Percentiles rank a stretch among this genome's conserved stretches.
These are phyloP conservation scores for Asobara japonica DNA, from an alignment of 1,140 invertebrate genomes.

Conservation along the genomic window DNA sequence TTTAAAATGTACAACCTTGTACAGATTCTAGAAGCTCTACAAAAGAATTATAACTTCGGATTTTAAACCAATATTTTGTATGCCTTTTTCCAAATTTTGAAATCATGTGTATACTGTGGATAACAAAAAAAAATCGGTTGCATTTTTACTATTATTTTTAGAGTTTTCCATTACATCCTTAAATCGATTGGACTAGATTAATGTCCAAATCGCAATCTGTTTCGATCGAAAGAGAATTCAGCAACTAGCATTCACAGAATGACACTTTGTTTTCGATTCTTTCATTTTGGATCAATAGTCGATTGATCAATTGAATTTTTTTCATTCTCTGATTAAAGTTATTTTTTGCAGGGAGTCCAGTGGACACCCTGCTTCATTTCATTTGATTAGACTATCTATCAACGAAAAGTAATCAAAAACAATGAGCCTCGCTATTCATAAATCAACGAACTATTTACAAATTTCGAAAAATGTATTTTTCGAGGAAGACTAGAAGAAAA, in stretches of 20 bases:
- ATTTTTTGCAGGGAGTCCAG: no score
- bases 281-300: not conserved
- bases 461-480: not conserved
- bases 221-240: slow-evolving; percentile 8
- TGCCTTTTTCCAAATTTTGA: no score
- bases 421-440: not conserved
- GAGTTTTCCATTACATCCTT: no score
- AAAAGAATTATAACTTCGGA: no score
- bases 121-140: no score
- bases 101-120: no score
- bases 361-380: no score
- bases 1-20: no score
- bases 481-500: not conserved
- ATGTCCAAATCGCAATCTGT: not conserved
- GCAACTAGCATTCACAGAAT: slow-evolving; percentile 9
- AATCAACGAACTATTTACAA: not conserved
- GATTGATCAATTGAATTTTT: not conserved
- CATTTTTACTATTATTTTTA: no score
- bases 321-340: not conserved
- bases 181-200: no score
- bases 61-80: no score
- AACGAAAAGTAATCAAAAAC: not conserved
- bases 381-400: not conserved
- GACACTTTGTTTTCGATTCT: slow-evolving; percentile 1
- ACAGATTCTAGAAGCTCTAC: no score